Base-by-base conservation (phyloP, 2,113 vertebrate species). In the Numida meleagris region DNA sequence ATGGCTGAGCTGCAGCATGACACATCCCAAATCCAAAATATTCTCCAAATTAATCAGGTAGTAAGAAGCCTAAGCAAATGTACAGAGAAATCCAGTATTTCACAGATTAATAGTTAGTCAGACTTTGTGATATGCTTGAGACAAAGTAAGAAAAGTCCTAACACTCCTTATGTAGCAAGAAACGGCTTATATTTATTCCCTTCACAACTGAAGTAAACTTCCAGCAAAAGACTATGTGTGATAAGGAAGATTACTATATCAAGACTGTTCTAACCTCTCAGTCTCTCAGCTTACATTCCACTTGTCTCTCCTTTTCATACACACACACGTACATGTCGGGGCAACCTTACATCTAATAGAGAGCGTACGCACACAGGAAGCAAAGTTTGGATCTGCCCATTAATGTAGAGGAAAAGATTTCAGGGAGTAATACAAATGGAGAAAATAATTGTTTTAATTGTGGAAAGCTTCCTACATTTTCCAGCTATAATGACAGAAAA, bases 11-110 rank as follows among this genome's bases (percentile, higher is more conserved):
- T 80, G 50, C 71, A 85, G 75, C 86, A 81, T 87, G 10, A 40
- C 27, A 92, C 90, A 66, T 84, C 83, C 53, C 86, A 94, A 87
- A 86, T 67, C 46, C 61, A n/a, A 83, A 90, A 78, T 89, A 51
- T 29, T 57, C 71, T 27, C 43, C 21, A 9, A 61, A 95, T 86
- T 88, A 81, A 82, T 82, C 75, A 92, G 61, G 40, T 70, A 34
- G 16, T 45, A 66, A 66, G 27, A 91, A 23, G 42, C 50, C 70
- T 34, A 80, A 89, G 16, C 36, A 66, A 91, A 66, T 38, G 38
- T n/a, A 73, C 24, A 50, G 70, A 82, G 40, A 85, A 87, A 91
- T 57, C 12, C 5, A 34, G 13, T 88, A 83, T 81, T 79, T 87
- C 29, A 45, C 58, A 76, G 43, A 20, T 17, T 53, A 79, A 73